Evolutionary conservation across 2,797 vertebrate genomes (phyloP), one percentile per base, ranked within the genome.

Genomic region (Miichthys miiuy): DNA sequence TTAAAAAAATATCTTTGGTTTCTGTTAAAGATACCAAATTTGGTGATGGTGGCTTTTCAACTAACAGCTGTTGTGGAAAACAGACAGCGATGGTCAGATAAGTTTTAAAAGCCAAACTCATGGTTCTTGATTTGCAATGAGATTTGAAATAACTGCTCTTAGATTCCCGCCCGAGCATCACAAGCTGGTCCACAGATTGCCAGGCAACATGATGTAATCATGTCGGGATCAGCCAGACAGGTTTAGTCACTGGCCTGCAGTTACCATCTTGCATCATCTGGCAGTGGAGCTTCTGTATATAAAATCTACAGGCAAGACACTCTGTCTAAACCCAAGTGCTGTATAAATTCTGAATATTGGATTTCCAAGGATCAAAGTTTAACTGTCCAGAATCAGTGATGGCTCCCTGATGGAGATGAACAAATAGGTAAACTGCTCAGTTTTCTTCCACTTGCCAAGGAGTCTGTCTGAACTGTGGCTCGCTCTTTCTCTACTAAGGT

Each of bases 191-290:
- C 25, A 4, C 42, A 44, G 34, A 61, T 62, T 4, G 58, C 70
- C 82, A 85, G 74, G 61, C 74, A 50, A 54, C 2, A 10, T 90
- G 88, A 91, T 74, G 84, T 84, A 73, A 90, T 82, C 63, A 47
- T 34, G 74, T 64, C 4, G 18, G 44, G 75, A 72, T 75, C 68
- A 23, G 79, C 71, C 81, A 88, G 81, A 48, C n/a, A 38, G n/a
- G 25, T 75, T 85, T 60, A 73, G 77, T 82, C 34, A 12, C 72
- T 75, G 67, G 74, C 79, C 68, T 18, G 57, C 25, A 1, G 47
- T 72, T 20, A 10, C 77, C 63, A 44, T 83, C 75, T 90, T 87
- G 77, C 78, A 79, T 90, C 88, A 89, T 88, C 79, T 88, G 84
- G 87, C 82, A 79, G 67, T 1, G 20, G 1, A 17, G 72, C 60